These are phyloP conservation scores for Phrynocephalus guinanensis DNA, from an alignment of 2,797 vertebrate species.

Conservation along the genomic window DNA sequence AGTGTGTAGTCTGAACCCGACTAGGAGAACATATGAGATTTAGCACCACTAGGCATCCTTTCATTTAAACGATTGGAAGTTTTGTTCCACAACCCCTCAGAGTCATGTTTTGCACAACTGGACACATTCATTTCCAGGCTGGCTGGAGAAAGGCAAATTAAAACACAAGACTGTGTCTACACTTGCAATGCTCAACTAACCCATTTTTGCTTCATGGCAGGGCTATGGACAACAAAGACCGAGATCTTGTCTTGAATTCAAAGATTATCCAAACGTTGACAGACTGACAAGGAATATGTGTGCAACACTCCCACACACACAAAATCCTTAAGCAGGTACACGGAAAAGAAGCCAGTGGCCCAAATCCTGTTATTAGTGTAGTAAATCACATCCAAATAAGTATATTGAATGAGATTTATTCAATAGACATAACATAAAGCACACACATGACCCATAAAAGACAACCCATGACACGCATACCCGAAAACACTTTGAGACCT, in stretches of 20 bases:
- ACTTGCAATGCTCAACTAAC: not conserved
- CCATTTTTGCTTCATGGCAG: not conserved
- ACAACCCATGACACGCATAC: no score
- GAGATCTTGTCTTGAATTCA: not conserved
- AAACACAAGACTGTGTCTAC: not conserved
- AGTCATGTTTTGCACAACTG: not conserved
- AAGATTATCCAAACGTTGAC: not conserved
- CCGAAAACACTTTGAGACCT: no score
- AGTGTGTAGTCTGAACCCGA: not conserved
- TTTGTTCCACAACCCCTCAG: not conserved
- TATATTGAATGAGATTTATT: no score
- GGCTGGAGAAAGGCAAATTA: not conserved
- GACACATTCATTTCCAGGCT: not conserved
- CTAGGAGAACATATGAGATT: not conserved
- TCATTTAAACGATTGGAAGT: not conserved
- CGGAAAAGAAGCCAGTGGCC: no score
- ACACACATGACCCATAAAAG: no score
- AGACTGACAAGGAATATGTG: not conserved
- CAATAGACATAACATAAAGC: no score
- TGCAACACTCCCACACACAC: no score
- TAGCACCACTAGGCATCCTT: not conserved
- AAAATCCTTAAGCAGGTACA: no score
- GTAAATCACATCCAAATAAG: no score
- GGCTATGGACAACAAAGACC: not conserved
- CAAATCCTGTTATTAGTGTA: no score